Base-by-base conservation (phyloP, 2,797 vertebrate species). In the Lemur catta region DNA sequence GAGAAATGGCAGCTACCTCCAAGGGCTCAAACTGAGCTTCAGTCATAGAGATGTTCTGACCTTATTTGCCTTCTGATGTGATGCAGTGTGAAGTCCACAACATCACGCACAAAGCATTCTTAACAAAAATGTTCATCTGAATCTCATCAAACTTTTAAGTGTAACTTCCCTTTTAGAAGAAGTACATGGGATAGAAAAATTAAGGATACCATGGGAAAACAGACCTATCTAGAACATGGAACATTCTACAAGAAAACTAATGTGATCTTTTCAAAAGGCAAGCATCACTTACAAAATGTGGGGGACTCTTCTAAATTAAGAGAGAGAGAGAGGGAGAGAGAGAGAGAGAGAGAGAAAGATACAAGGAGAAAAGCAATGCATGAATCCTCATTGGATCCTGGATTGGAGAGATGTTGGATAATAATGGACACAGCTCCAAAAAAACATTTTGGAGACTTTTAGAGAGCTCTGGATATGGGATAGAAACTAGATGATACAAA, bases 371-470 rank as follows among this genome's bases (percentile, higher is more conserved):
- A 71, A 3, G 13, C 15, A 43, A 7, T 15, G 9, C 2, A 4
- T 15, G 8, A 15, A 33, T 52, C 8, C 4, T 61, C 24, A 2
- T 17, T 41, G 43, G 82, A 1, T 26, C 50, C 28, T 17, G 24
- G 41, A 6, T 28, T 22, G 11, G 30, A 59, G 22, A 18, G 57
- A 41, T 26, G 4, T 28, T 0, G 0, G 69, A 76, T 11, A 30
- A 15, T 2, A 1, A 2, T 14, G 30, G 57, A n/a, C 3, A 26
- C 13, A 30, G 48, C 6, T 43, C 11, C n/a, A 1, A 52, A n/a
- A n/a, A 65, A 46, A 17, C 12, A 14, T 80, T 10, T 22, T 43
- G 26, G 38, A 67, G 9, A 71, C 13, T 48, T 48, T 48, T 9
- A 35, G 33, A 7, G 14, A 80, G 20, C 33, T 72, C 63, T 48